Evolutionary conservation across 1,140 invertebrate genomes (phyloP), one percentile per base, ranked within the genome.

Genomic region (Megalonaias nervosa): DNA sequence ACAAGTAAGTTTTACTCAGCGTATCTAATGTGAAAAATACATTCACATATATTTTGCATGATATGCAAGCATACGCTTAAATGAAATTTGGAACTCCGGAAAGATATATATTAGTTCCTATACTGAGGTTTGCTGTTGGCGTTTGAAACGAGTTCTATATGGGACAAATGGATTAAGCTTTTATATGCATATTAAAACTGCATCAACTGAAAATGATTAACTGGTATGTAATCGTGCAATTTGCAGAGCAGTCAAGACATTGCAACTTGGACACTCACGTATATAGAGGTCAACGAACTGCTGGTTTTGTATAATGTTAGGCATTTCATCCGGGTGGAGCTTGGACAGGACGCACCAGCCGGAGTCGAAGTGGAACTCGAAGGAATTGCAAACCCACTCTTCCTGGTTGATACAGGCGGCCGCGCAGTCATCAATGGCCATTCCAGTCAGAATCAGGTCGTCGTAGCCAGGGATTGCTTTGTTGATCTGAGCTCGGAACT

Each of bases 381-480:
- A 87, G 0, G 85, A 87, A 21, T 84, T 79, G 67, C 87, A 88
- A 5, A 74, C 57, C 67, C 84, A 88, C 12, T 69, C 75, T 13
- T 81, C 68, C 56, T 87, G 81, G 15, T 26, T 59, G 4, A 82
- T 26, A 76, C 87, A 88, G 15, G 81, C 77, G 2, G 72, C 21
- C 0, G 84, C 84, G 57, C 87, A 88, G 72, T 87, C 85, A 60
- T 88, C 87, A n/a, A 86, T 82, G 16, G 87, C 82, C 31, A 85
- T 48, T 9, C 84, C 84, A 6, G 81, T 82, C 1, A 86, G 57
- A 61, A 84, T 74, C 2, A 78, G 19, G 12, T 83, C 82, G 38
- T 86, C 81, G 67, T 81, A 85, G 11, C 86, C 86, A 4, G 76
- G 79, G 21, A 86, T 81, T 17, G 68, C 19, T n/a, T 81, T 84